Base-by-base conservation (phyloP, 2,888 invertebrate genomes). In the Halocaridina rubra region DNA sequence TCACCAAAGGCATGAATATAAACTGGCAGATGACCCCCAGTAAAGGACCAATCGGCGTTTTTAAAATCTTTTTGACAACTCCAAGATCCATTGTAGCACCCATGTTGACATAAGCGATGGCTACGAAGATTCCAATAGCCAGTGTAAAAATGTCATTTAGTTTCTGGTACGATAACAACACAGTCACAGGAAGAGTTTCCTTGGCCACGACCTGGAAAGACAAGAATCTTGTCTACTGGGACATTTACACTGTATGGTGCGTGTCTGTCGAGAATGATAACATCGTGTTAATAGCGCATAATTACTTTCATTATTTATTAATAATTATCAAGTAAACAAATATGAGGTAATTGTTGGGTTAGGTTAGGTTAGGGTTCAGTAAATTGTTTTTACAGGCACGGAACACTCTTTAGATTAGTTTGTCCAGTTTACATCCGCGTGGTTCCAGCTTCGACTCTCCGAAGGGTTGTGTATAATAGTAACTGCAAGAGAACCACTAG, bases 81-180 rank as follows among this genome's bases (percentile, higher is more conserved):
- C 92, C 91, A 93, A 96, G 93, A 90, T 97, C 95, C 90, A 97
- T 92, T 0, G 97, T 96, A 90, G 96, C 96, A 0, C 97, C 97
- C 91, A 97, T 97, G 92, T 97, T 97, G 79, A 97, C 94, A 90
- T 96, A 97, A 89, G 97, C 93, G 72, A 97, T 91, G 0, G 95
- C 94, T 59, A 95, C 94, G 71, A 97, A 93, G 74, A 94, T 91
- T 1, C 94, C 94, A 3, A 97, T 95, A 84, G 95, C 95, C 53
- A 92, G 93, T 0, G 94, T 94, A 90, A 97, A 97, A 4, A 95
- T 91, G 13, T 91, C 93, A 91, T 74, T 84, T 29, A 88, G 27
- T 0, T 80, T 64, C 72, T 85, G 85, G 78, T 87, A 87, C 19
- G 80, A 53, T n/a, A 87, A 57, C 29, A 87, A 8, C 39, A 87